Evolutionary conservation across 2,797 vertebrate genomes (phyloP).

Genomic region (Sus cebifrons): DNA sequence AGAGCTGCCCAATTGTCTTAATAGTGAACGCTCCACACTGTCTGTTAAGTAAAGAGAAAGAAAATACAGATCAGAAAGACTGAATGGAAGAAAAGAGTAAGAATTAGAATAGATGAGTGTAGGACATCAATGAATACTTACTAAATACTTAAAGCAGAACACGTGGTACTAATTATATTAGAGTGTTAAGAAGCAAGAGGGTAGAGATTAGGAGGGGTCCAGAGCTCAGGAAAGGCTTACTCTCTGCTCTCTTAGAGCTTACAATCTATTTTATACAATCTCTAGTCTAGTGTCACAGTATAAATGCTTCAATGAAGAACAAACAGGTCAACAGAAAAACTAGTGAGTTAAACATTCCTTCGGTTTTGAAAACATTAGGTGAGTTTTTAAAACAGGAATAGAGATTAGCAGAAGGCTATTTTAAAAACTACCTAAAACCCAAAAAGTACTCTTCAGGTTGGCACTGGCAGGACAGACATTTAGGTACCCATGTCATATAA

Average conservation of each 20-base stretch:
- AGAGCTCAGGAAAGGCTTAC: constrained; percentile 36
- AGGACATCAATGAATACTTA: constrained; percentile 69
- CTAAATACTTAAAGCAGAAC: constrained; percentile 43
- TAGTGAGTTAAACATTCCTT: constrained; percentile 64
- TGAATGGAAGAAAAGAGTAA: constrained; percentile 48
- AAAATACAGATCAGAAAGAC: constrained; percentile 77
- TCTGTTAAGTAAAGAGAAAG: constrained; percentile 85
- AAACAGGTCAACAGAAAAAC: constrained; percentile 32
- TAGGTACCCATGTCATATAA: background rate
- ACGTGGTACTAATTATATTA: constrained; percentile 27
- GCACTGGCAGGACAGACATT: background rate
- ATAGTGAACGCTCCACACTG: constrained; percentile 86
- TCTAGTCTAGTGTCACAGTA: constrained; percentile 40
- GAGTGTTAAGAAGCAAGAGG: constrained; percentile 7
- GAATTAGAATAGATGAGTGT: constrained; percentile 57
- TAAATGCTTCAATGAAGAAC: constrained; percentile 38
- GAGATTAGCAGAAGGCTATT: constrained; percentile 24
- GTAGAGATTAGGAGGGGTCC: constrained; percentile 3
- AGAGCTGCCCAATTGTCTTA: constrained; percentile 82
- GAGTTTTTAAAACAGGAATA: constrained; percentile 38
- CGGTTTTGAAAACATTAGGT: constrained; percentile 39
- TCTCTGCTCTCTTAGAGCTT: constrained; percentile 31
- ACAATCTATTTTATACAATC: constrained; percentile 30
- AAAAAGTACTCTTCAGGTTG: background rate
- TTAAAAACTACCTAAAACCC: background rate